These are phyloP conservation scores for Phycodurus eques DNA, from an alignment of 2,113 vertebrate species.

Conservation along the genomic window DNA sequence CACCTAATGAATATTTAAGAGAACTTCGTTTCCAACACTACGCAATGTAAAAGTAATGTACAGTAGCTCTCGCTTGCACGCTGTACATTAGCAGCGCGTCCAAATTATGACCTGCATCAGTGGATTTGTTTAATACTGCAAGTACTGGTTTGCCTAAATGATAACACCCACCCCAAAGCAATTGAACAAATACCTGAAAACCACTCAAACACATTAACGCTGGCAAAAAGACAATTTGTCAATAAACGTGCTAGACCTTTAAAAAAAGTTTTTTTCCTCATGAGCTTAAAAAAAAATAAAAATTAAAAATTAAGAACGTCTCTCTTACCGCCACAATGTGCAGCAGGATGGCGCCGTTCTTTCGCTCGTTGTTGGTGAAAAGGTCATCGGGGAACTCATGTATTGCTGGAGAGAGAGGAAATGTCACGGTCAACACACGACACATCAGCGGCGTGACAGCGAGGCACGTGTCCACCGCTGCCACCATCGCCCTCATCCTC, in stretches of 20 bases:
- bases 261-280: neutral
- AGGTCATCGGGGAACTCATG: constrained; percentile 91
- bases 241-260: neutral
- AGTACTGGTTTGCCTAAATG: neutral
- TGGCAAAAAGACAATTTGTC: neutral
- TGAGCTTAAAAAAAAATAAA: neutral
- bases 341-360: constrained; percentile 84
- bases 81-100: neutral
- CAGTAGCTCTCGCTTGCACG: neutral
- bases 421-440: constrained; percentile 46
- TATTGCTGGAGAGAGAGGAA: constrained; percentile 80
- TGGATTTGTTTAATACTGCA: neutral
- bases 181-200: neutral
- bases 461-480: constrained; percentile 12
- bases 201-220: too few species aligned
- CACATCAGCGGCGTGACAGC: constrained; percentile 31
- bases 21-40: neutral
- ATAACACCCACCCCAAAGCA: neutral
- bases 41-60: neutral
- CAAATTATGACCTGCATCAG: neutral
- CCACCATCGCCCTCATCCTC: neutral
- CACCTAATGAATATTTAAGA: neutral
- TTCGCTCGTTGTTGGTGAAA: constrained; percentile 85
- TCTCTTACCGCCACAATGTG: constrained; percentile 88
- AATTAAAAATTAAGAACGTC: neutral